Evolutionary conservation across 1,140 invertebrate genomes (phyloP).

Genomic region (Drosophila kurseongensis): DNA sequence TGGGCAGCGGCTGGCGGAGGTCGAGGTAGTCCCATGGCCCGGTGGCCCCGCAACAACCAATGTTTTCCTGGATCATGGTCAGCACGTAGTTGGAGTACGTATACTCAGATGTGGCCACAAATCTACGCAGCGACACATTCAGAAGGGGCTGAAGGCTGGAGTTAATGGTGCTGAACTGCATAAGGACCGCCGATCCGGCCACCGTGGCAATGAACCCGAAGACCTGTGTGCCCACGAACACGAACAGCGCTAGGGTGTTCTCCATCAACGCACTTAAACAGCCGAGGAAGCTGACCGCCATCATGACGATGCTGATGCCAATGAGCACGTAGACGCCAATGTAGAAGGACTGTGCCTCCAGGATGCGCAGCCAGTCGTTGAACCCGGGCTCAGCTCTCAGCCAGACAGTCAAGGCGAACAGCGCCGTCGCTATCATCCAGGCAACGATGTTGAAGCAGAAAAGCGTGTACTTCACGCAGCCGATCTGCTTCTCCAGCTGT

Average conservation of each 20-base stretch:
- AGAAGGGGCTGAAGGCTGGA: conserved; percentile 92
- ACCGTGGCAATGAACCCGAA: conserved; percentile 90
- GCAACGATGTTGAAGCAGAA: conserved; percentile 89
- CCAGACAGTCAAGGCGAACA: conserved; percentile 93
- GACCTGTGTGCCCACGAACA: conserved; percentile 88
- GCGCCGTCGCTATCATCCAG: conserved; percentile 90
- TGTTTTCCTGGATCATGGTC: conserved; percentile 93
- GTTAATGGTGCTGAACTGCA: conserved; percentile 92
- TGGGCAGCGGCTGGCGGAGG: conserved; percentile 90
- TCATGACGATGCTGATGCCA: conserved; percentile 88
- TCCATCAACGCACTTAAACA: conserved; percentile 91
- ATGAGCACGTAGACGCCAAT: conserved; percentile 93
- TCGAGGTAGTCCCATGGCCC: conserved; percentile 92
- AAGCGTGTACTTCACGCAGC: conserved; percentile 89
- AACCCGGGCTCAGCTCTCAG: conserved; percentile 91
- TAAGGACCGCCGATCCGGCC: conserved; percentile 90
- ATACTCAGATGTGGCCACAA: conserved; percentile 88
- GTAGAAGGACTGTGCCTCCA: conserved; percentile 91
- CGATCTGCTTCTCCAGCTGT: conserved; percentile 88
- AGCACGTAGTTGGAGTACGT: conserved; percentile 88
- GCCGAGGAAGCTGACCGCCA: conserved; percentile 90
- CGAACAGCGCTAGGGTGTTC: conserved; percentile 86
- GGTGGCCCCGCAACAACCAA: conserved; percentile 94
- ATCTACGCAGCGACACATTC: conserved; percentile 88
- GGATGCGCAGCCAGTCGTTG: conserved; percentile 91